Base-by-base conservation (phyloP, 1,140 invertebrate species). In the Drosophila neocordata region DNA sequence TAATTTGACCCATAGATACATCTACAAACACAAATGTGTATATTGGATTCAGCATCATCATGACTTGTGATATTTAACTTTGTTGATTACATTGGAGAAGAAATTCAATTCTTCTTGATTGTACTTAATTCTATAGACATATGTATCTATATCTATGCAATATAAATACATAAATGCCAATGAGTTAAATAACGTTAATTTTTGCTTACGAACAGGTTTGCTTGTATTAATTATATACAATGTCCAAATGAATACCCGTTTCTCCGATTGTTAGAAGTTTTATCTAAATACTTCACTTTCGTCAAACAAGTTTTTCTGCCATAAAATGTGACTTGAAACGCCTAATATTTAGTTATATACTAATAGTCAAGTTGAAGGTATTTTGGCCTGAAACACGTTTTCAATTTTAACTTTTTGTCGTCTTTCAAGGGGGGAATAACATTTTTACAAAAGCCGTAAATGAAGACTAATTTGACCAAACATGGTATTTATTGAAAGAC, bases 241-340 rank as follows among this genome's bases (percentile, higher is more conserved):
- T 34, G 27, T 18, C 57, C 58, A 24, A 22, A 61, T 38, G 51
- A 75, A 75, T 75, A 75, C 72, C 37, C 57, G 72, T 75, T 75
- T 24, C 27, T 31, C 34, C 15, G 61, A 48, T 48, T 69, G 65
- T 35, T 68, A 75, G 72, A 75, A 75, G 27, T 75, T 75, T 75
- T 68, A 75, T 75, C 72, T 75, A 57, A 57, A 66, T 35, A 57
- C 51, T 60, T 61, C 52, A 74, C 74, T 68, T 35, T 62, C 52
- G 57, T 38, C 72, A 75, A 75, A 75, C 72, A 75, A 75, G 72
- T 75, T 75, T 74, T 57, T 48, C 15, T 48, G 41, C 41, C 15
- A 75, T 75, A 75, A 75, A 74, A 75, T 75, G 71, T 75, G 71
- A 75, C 72, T 75, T 58, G 72, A 35, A 52, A 71, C 34, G 52